Conservation (phyloP, 2,113 vertebrate genomes). For the Cyanoliseus patagonus region DNA sequence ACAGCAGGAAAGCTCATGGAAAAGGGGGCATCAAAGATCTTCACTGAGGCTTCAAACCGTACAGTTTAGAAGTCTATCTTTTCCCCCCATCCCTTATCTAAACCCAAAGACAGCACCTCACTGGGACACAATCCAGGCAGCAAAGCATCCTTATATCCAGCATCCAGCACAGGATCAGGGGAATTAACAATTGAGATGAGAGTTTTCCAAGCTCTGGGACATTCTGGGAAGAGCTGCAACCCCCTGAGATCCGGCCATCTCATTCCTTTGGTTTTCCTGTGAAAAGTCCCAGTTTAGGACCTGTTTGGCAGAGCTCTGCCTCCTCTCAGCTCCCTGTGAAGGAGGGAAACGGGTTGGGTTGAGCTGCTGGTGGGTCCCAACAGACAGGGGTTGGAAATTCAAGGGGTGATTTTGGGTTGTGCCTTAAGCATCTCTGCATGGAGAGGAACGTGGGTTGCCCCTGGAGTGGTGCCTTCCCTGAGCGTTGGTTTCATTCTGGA, state of each 20-base stretch:
- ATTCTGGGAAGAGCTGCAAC: neutral
- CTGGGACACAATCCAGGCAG: neutral
- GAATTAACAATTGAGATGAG: rapidly evolving
- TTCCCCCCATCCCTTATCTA: neutral
- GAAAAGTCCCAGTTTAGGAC: neutral
- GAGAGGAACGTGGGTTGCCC: rapidly evolving
- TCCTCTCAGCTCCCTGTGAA: neutral
- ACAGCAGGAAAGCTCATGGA: neutral
- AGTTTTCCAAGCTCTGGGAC: neutral
- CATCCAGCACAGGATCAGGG: neutral
- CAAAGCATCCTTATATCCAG: neutral
- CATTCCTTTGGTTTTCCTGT: neutral
- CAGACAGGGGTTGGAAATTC: neutral
- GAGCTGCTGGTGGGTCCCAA: neutral
- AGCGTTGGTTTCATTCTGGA: neutral
- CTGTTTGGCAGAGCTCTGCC: neutral
- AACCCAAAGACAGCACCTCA: neutral
- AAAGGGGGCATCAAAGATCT: neutral
- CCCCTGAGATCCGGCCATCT: neutral
- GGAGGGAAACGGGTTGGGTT: rapidly evolving
- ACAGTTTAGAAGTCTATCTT: neutral
- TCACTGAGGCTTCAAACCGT: neutral
- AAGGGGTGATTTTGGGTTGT: neutral
- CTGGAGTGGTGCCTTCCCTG: neutral
- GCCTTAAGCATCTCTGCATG: neutral